Evolutionary conservation across 2,888 invertebrate genomes (phyloP).

Genomic region (Dicyrtoma fusca): DNA sequence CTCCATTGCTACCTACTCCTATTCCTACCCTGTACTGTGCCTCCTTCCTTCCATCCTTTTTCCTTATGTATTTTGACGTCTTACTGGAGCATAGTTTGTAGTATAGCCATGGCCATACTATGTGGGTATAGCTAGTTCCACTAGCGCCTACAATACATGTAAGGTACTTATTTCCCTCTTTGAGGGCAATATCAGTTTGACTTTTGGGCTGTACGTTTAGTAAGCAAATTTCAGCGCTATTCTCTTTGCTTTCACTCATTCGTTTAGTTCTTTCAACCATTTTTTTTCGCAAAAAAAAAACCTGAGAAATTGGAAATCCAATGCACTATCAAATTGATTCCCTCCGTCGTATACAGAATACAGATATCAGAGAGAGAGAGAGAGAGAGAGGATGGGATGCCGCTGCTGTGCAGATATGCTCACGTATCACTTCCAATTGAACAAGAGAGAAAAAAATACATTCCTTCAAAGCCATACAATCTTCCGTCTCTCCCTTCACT

Average conservation of each 20-base stretch:
- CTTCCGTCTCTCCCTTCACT: not conserved
- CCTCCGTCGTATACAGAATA: slow-evolving; percentile 4
- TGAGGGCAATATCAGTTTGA: too few species aligned
- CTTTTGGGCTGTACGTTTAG: too few species aligned
- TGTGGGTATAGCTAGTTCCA: too few species aligned
- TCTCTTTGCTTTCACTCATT: not conserved
- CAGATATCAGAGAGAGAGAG: slow-evolving; percentile 16
- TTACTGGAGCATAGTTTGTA: too few species aligned
- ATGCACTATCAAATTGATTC: slow-evolving; percentile 31
- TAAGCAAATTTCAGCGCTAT: not conserved
- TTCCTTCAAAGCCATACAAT: not conserved
- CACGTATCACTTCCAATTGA: not conserved
- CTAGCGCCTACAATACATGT: too few species aligned
- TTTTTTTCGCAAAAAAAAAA: not conserved
- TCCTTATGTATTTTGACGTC: not conserved
- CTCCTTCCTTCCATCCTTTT: not conserved
- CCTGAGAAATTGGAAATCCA: slow-evolving; percentile 20
- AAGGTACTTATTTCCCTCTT: too few species aligned
- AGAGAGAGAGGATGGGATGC: not conserved
- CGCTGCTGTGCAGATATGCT: not conserved
- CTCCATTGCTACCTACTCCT: not conserved
- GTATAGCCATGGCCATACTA: too few species aligned
- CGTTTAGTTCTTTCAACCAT: slow-evolving; percentile 6
- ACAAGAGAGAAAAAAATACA: too few species aligned
- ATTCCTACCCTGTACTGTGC: not conserved